Percentiles rank a stretch among this genome's conserved stretches.
Conservation (phyloP, 2,113 vertebrate species). For the Gallinago media region DNA sequence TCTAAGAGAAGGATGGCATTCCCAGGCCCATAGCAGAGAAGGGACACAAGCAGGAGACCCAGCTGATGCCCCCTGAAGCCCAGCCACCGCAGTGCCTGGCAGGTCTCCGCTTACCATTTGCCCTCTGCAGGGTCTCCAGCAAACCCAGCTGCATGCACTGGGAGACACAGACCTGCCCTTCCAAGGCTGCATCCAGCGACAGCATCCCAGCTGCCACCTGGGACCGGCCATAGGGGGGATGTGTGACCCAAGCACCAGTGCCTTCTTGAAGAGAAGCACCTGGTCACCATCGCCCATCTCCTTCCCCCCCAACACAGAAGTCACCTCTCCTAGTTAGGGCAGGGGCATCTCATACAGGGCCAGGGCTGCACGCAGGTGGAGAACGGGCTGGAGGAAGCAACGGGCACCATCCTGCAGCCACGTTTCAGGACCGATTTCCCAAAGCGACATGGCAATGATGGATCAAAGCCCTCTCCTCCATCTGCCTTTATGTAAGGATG, state of each 20-base stretch:
- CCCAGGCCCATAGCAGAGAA: not conserved
- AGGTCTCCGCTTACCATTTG: not conserved
- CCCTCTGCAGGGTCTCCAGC: not conserved
- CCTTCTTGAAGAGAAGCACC: not conserved
- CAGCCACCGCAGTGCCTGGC: fast-evolving
- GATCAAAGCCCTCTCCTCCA: not conserved
- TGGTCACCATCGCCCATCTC: not conserved
- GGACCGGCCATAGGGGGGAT: fast-evolving
- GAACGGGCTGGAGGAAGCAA: not conserved
- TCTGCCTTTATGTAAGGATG: not conserved
- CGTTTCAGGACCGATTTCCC: fast-evolving
- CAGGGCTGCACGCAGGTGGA: not conserved
- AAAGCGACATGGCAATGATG: not conserved
- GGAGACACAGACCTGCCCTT: not conserved
- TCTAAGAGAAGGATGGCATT: not conserved
- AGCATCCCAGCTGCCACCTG: not conserved
- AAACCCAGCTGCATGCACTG: not conserved
- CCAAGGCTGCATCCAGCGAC: not conserved
- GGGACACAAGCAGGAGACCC: not conserved
- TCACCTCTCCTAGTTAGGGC: not conserved
- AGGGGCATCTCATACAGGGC: not conserved
- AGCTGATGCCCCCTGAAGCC: not conserved
- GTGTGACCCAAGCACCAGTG: not conserved
- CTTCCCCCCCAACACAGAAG: not conserved
- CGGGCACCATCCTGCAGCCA: not conserved